A percentile compares a stretch with the other conserved stretches of the same genome.
Conservation (phyloP, 2,113 vertebrate genomes). For the Carettochelys insculpta region DNA sequence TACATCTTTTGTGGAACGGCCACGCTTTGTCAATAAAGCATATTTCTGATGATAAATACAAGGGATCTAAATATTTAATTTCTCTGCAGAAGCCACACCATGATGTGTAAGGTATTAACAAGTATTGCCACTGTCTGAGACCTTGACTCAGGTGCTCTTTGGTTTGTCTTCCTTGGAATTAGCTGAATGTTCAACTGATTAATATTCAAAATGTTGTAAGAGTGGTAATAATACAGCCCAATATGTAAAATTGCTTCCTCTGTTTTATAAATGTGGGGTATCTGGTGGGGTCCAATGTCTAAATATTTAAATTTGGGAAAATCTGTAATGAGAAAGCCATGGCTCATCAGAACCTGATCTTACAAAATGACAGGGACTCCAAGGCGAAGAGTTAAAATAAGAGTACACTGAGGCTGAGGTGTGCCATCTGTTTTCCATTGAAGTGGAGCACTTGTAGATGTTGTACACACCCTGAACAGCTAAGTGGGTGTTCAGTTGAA, state of each 20-base stretch:
- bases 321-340: not conserved
- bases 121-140: conserved; percentile 5
- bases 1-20: conserved; percentile 49
- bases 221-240: not conserved
- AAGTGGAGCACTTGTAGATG: not conserved
- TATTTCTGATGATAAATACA: conserved; percentile 47
- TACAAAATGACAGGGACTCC: not conserved
- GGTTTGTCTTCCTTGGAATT: not conserved
- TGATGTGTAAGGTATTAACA: not conserved
- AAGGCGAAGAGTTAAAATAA: not conserved
- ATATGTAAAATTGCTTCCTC: not conserved
- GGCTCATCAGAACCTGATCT: not conserved
- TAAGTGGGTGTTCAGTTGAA: not conserved
- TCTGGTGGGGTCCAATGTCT: not conserved
- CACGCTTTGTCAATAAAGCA: conserved; percentile 58
- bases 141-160: conserved; percentile 33
- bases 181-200: not conserved
- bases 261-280: not conserved
- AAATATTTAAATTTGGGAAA: not conserved
- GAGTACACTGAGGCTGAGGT: fast-evolving
- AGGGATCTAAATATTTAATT: conserved; percentile 53
- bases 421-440: not conserved
- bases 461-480: not conserved
- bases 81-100: conserved; percentile 7
- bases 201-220: not conserved